Evolutionary conservation across 2,113 vertebrate species (phyloP).

Genomic region (Cyprinodon variegatus): DNA sequence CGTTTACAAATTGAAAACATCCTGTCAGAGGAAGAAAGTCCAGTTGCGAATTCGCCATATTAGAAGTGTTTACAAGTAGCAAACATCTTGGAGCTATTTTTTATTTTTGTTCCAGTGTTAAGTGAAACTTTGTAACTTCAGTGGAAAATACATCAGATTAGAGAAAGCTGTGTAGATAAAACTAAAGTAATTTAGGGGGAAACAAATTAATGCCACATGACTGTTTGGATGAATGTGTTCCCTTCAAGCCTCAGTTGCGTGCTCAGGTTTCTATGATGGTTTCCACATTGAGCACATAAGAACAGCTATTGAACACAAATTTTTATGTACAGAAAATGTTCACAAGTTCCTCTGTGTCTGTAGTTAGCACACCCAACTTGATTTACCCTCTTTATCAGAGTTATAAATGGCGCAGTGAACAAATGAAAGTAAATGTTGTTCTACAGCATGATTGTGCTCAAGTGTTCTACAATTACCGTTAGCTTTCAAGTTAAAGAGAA

Average conservation of each 20-base stretch:
- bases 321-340: not conserved
- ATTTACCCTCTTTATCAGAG: slow-evolving; percentile 21
- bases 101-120: slow-evolving; percentile 23
- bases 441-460: slow-evolving; percentile 6
- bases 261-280: slow-evolving; percentile 43
- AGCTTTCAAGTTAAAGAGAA: slow-evolving; percentile 4
- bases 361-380: slow-evolving; percentile 14
- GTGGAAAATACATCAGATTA: slow-evolving; percentile 50
- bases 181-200: slow-evolving; percentile 35
- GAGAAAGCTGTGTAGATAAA: slow-evolving; percentile 49
- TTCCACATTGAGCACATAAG: slow-evolving; percentile 30
- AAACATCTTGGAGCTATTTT: slow-evolving; percentile 24
- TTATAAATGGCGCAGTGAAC: slow-evolving; percentile 4
- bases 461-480: slow-evolving; percentile 5
- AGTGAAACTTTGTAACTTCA: slow-evolving; percentile 45
- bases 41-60: slow-evolving; percentile 18
- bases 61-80: slow-evolving; percentile 43
- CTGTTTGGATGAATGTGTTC: slow-evolving; percentile 30
- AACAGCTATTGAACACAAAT: slow-evolving; percentile 19
- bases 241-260: slow-evolving; percentile 25
- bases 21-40: slow-evolving; percentile 23
- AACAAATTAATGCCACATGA: slow-evolving; percentile 56
- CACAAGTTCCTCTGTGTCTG: slow-evolving; percentile 12
- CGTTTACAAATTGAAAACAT: slow-evolving; percentile 54
- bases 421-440: slow-evolving; percentile 13